Percentiles rank a stretch among this genome's conserved stretches.
These are phyloP conservation scores for Arbacia lixula DNA, from an alignment of 53 echinoderm and acorn worm genomes.

Conservation along the genomic window DNA sequence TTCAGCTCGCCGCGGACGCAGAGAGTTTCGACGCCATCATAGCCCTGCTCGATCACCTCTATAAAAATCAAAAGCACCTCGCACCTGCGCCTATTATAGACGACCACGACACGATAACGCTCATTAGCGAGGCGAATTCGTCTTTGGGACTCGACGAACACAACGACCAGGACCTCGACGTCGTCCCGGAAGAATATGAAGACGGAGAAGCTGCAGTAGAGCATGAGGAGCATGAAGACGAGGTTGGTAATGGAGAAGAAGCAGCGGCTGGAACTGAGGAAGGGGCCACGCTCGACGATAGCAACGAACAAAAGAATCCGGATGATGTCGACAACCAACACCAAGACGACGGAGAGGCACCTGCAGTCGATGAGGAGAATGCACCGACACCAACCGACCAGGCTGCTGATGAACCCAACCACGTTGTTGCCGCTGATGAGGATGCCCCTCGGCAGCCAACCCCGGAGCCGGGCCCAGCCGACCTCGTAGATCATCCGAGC, in stretches of 20 bases:
- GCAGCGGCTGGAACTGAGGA: not conserved
- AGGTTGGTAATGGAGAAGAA: not conserved
- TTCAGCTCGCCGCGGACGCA: slow-evolving; percentile 85
- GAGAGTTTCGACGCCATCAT: slow-evolving; percentile 51
- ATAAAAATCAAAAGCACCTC: not conserved
- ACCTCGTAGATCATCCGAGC: not conserved
- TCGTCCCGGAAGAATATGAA: slow-evolving; percentile 3
- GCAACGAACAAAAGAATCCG: not conserved
- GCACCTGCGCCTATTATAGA: not conserved
- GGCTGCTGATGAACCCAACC: not conserved
- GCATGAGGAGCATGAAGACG: not conserved
- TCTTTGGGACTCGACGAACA: not conserved
- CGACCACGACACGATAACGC: not conserved
- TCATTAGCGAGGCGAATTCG: slow-evolving; percentile 3
- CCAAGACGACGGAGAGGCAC: not conserved
- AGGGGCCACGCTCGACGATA: not conserved
- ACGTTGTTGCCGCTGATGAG: not conserved
- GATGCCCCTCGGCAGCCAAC: not conserved
- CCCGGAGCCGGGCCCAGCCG: not conserved
- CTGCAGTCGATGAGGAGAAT: not conserved
- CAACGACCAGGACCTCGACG: not conserved
- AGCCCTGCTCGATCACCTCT: slow-evolving; percentile 20
- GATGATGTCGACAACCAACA: not conserved
- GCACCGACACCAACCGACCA: not conserved
- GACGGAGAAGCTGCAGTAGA: not conserved